Evolutionary conservation across 2,113 vertebrate genomes (phyloP).

Genomic region (rabbit (Oryctolagus cuniculus)): mOryCun1.1 NC_091433.1:196492001-196492500

Average conservation of each 20-base stretch:
- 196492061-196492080: background rate
- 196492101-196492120: rapidly evolving
- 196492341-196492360: background rate
- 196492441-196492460: background rate
- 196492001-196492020: background rate
- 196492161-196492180: rapidly evolving
- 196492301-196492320: rapidly evolving
- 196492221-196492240: too few species aligned
- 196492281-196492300: too few species aligned
- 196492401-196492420: background rate
- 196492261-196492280: background rate
- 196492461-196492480: background rate
- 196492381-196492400: background rate
- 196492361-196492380: background rate
- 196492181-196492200: background rate
- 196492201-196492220: too few species aligned
- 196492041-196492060: rapidly evolving
- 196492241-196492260: background rate
- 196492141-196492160: too few species aligned
- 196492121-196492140: background rate
- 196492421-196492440: background rate
- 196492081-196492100: background rate
- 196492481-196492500: background rate
- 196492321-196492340: background rate
- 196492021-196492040: too few species aligned